Percentiles rank a stretch among this genome's conserved stretches.
These are phyloP conservation scores for Aradophagus sp. DNA, from an alignment of 1,140 invertebrate species.

Conservation along the genomic window DNA sequence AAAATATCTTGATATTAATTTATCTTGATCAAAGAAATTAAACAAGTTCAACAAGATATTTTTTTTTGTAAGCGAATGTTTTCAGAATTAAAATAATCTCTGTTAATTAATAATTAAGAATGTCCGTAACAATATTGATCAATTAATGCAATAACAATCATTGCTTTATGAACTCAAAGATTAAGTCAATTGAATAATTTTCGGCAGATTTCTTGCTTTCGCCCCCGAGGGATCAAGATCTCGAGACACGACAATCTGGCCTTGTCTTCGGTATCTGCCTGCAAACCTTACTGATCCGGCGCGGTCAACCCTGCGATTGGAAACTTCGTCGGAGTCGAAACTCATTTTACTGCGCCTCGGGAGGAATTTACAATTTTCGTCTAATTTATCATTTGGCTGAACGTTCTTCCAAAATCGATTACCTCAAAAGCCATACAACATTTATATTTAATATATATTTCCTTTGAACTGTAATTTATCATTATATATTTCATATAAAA, in stretches of 20 bases:
- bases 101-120: no score
- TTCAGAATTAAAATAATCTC: no score
- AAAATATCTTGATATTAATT: no score
- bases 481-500: no score
- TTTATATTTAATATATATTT: not conserved
- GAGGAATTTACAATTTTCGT: constrained; percentile 19
- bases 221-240: constrained; percentile 19
- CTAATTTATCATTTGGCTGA: constrained; percentile 4
- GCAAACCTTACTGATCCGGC: constrained; percentile 20
- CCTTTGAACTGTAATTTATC: no score
- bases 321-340: constrained; percentile 18
- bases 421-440: no score
- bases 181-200: constrained; percentile 38
- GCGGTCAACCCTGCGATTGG: constrained; percentile 39
- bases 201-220: constrained; percentile 14
- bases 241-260: constrained; percentile 14
- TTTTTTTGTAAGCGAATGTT: no score
- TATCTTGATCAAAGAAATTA: no score
- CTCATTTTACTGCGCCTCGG: constrained; percentile 9
- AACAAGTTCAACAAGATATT: no score
- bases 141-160: not conserved
- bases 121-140: no score
- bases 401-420: no score
- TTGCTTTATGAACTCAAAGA: constrained; percentile 21
- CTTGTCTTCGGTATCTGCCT: constrained; percentile 32